A percentile compares a stretch with the other conserved stretches of the same genome.
These are phyloP conservation scores for Riptortus pedestris DNA, from an alignment of 1,140 invertebrate genomes.

Conservation along the genomic window DNA sequence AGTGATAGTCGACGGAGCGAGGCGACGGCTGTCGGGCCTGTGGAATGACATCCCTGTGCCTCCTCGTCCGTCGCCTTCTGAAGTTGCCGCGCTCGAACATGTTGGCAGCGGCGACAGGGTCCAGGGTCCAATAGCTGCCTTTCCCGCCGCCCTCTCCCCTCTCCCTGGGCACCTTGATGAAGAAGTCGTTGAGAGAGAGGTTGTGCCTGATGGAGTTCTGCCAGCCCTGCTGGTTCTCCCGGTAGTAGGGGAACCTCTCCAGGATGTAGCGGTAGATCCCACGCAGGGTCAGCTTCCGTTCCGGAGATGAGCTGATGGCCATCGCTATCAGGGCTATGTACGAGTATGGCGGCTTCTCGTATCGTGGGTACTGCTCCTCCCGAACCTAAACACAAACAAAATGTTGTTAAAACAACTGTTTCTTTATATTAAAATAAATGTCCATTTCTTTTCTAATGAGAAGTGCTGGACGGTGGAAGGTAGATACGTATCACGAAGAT, in stretches of 20 bases:
- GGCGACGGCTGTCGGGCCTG: too few species aligned
- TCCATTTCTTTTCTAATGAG: too few species aligned
- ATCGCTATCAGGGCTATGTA: conserved; percentile 97
- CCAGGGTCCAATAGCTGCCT: conserved; percentile 94
- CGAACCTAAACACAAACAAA: not conserved
- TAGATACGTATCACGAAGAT: too few species aligned
- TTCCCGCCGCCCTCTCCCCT: conserved; percentile 83
- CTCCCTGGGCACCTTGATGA: conserved; percentile 84
- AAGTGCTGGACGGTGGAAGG: too few species aligned
- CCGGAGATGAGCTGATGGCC: conserved; percentile 88
- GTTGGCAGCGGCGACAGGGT: conserved; percentile 85
- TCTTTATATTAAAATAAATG: too few species aligned
- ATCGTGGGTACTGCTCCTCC: conserved; percentile 23
- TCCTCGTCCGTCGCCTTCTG: conserved; percentile 31
- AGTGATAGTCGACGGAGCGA: too few species aligned
- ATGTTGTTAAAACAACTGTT: not conserved
- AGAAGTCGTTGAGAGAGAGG: conserved; percentile 95
- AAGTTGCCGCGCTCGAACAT: conserved; percentile 91
- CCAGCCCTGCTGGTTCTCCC: conserved; percentile 94
- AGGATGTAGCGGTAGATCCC: conserved; percentile 96
- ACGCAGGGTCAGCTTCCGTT: conserved; percentile 90
- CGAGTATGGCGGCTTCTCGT: conserved; percentile 92
- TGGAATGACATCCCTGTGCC: conserved; percentile 24
- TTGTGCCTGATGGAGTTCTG: conserved; percentile 95
- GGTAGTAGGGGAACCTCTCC: conserved; percentile 93